Evolutionary conservation across 2,888 invertebrate genomes (phyloP).

Genomic region (Drosophila neutralis): DNA sequence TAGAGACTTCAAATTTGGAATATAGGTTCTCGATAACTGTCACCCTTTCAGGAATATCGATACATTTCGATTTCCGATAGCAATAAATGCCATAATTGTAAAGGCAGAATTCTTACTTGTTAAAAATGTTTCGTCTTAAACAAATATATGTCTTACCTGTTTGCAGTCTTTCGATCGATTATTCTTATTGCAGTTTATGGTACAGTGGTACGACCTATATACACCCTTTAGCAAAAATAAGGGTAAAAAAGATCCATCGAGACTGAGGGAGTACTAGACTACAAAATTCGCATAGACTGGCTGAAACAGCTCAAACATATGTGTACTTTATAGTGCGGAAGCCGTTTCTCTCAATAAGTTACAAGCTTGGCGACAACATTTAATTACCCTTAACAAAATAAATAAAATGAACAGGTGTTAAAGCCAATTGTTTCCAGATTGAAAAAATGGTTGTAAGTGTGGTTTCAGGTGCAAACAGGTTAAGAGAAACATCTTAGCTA

Average conservation of each 20-base stretch:
- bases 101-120: too few relatives aligned
- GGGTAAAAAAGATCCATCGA: background rate
- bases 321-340: background rate
- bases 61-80: too few relatives aligned
- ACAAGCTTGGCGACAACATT: background rate
- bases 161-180: background rate
- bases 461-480: background rate
- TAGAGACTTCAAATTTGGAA: too few relatives aligned
- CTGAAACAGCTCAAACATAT: background rate
- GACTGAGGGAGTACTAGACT: background rate
- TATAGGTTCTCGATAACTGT: too few relatives aligned
- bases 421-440: background rate
- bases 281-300: background rate
- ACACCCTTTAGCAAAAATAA: background rate
- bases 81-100: too few relatives aligned
- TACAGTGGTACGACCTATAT: background rate
- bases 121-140: background rate
- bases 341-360: background rate
- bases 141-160: background rate
- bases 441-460: background rate
- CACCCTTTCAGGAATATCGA: too few relatives aligned
- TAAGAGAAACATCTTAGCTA: background rate
- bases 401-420: background rate
- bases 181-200: background rate
- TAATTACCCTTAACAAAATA: background rate